Evolutionary conservation across 2,888 invertebrate genomes (phyloP).

Genomic region (Nasonia oneida): DNA sequence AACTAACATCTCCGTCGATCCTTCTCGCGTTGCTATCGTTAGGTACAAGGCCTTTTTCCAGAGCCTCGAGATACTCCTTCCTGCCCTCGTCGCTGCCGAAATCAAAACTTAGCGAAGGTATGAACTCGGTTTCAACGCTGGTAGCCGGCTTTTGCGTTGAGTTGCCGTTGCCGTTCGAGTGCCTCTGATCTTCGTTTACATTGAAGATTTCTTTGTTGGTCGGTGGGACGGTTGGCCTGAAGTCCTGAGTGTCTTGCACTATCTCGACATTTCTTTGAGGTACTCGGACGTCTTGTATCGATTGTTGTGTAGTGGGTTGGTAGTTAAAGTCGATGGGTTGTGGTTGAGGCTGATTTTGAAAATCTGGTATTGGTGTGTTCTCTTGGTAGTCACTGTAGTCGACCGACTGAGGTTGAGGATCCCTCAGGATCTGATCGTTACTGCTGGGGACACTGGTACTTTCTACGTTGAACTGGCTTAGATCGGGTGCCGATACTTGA

Average conservation of each 20-base stretch:
- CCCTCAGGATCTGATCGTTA: neutral
- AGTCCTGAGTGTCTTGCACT: neutral
- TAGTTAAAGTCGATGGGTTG: neutral
- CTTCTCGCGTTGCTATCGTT: conserved; percentile 15
- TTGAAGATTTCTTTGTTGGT: neutral
- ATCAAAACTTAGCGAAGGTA: conserved; percentile 77
- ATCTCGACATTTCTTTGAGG: neutral
- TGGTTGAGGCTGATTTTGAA: neutral
- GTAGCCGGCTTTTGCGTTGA: conserved; percentile 18
- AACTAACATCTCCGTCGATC: neutral
- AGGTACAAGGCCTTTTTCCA: conserved; percentile 73
- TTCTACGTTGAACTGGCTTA: conserved; percentile 29
- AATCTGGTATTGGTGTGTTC: neutral
- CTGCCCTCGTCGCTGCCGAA: conserved; percentile 74
- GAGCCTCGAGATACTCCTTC: conserved; percentile 75
- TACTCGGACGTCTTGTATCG: neutral
- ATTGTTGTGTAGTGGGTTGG: neutral
- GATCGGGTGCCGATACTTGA: conserved; percentile 7
- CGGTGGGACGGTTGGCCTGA: conserved; percentile 10
- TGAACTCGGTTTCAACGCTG: conserved; percentile 74
- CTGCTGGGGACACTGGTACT: neutral
- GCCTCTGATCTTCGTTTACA: neutral
- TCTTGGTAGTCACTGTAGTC: conserved; percentile 13
- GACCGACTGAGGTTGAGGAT: neutral
- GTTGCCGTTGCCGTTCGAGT: conserved; percentile 6